Evolutionary conservation across 2,888 invertebrate species (phyloP).

Genomic region (Ormyrus thymus): DNA sequence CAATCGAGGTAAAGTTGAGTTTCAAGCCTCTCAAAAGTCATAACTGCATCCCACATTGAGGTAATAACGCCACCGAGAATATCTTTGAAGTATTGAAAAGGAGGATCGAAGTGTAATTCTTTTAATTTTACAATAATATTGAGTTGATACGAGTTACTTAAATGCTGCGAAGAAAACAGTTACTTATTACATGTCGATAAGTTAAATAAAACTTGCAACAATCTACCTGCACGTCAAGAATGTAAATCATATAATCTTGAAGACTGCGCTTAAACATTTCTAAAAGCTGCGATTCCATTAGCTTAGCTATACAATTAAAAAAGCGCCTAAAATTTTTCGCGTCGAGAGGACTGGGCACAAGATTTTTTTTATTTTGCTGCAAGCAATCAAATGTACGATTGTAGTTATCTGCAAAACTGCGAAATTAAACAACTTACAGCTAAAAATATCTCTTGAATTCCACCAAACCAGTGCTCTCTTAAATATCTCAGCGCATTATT

Average conservation of each 20-base stretch:
- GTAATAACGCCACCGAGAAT: constrained; percentile 85
- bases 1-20: constrained; percentile 85
- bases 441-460: constrained; percentile 81
- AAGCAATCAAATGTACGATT: constrained; percentile 23
- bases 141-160: constrained; percentile 75
- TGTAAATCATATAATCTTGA: constrained; percentile 84
- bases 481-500: constrained; percentile 82
- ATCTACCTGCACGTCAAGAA: constrained; percentile 84
- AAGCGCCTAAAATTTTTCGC: constrained; percentile 84
- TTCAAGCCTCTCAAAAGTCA: constrained; percentile 86
- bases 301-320: constrained; percentile 88
- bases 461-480: constrained; percentile 81
- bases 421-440: constrained; percentile 73
- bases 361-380: constrained; percentile 82
- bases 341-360: constrained; percentile 83
- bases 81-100: constrained; percentile 85
- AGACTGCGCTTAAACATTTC: constrained; percentile 88
- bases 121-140: constrained; percentile 79
- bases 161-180: constrained; percentile 26
- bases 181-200: too few species aligned
- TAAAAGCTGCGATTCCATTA: constrained; percentile 93
- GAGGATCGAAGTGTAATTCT: constrained; percentile 83
- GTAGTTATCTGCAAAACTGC: neutral
- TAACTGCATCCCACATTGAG: constrained; percentile 84
- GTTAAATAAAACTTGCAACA: too few species aligned